Conservation (phyloP, 2,113 vertebrate genomes). For the Psittacula cyanocephala region DNA sequence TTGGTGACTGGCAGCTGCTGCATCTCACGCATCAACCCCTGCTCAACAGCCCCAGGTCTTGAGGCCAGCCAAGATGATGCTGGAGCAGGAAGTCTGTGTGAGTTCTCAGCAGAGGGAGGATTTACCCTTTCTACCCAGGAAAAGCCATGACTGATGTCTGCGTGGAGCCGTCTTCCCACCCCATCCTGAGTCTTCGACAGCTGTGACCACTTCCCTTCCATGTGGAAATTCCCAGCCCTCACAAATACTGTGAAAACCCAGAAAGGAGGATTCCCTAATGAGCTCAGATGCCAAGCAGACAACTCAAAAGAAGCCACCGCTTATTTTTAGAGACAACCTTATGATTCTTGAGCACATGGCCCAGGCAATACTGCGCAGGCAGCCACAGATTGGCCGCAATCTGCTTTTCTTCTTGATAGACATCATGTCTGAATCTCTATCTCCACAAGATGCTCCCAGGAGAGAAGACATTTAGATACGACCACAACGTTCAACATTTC, state of each 20-base stretch:
- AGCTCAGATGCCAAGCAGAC: neutral
- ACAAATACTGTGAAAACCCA: neutral
- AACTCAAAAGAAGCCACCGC: neutral
- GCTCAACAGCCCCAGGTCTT: neutral
- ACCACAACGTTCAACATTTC: conserved; percentile 3
- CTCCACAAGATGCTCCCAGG: conserved; percentile 41
- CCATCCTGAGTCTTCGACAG: neutral
- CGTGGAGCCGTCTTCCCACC: fast-evolving
- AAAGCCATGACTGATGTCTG: neutral
- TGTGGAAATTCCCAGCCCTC: conserved; percentile 20
- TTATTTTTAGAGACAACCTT: conserved; percentile 65
- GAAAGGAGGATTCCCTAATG: neutral
- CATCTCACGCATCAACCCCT: neutral
- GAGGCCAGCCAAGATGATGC: neutral
- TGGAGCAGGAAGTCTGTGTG: fast-evolving
- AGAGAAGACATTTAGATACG: conserved; percentile 52
- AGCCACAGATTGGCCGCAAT: conserved; percentile 42
- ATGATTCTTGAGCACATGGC: conserved; percentile 34
- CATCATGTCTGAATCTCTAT: conserved; percentile 57
- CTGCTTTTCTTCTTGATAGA: conserved; percentile 62
- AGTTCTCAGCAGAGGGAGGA: neutral
- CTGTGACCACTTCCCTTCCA: neutral
- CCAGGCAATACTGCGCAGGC: conserved; percentile 6
- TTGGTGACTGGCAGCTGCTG: conserved; percentile 11
- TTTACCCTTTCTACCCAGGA: neutral